Evolutionary conservation across 1,140 invertebrate genomes (phyloP).

Genomic region (Acromyrmex echinatior): DNA sequence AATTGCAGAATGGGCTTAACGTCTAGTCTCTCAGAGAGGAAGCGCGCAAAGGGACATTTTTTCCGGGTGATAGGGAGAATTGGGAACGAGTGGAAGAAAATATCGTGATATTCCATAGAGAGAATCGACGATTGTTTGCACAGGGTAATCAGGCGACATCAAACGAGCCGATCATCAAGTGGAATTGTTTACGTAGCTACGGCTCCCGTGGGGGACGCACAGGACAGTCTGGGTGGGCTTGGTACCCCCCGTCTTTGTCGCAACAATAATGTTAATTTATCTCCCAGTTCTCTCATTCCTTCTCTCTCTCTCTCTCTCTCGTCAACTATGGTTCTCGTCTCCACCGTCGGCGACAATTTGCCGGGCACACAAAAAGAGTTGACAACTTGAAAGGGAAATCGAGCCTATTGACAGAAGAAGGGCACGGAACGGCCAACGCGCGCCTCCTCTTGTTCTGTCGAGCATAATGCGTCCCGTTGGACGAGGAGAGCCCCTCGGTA

Average conservation of each 20-base stretch:
- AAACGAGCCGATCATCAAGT: constrained; percentile 87
- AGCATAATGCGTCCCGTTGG: constrained; percentile 72
- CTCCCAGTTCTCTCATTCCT: constrained; percentile 57
- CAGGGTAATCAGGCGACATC: constrained; percentile 87
- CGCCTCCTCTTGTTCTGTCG: constrained; percentile 61
- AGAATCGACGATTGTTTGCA: constrained; percentile 86
- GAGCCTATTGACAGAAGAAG: constrained; percentile 86
- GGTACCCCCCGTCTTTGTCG: constrained; percentile 82
- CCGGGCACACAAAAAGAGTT: constrained; percentile 86
- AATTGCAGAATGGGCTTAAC: neutral
- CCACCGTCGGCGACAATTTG: constrained; percentile 84
- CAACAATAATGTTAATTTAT: constrained; percentile 88
- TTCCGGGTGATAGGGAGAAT: constrained; percentile 5
- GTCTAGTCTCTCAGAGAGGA: neutral
- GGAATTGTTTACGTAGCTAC: constrained; percentile 85
- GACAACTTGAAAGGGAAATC: constrained; percentile 87
- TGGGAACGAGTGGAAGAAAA: constrained; percentile 45
- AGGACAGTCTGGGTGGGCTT: constrained; percentile 71
- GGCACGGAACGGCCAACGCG: constrained; percentile 64
- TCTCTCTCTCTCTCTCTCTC: constrained; percentile 49
- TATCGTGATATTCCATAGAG: constrained; percentile 75
- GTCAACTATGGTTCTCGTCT: constrained; percentile 56
- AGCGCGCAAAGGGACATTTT: constrained; percentile 23
- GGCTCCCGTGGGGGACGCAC: constrained; percentile 66
- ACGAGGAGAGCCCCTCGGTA: constrained; percentile 59